These are phyloP conservation scores for Melinaea marsaeus DNA, from an alignment of 2,888 invertebrate species.

Conservation along the genomic window DNA sequence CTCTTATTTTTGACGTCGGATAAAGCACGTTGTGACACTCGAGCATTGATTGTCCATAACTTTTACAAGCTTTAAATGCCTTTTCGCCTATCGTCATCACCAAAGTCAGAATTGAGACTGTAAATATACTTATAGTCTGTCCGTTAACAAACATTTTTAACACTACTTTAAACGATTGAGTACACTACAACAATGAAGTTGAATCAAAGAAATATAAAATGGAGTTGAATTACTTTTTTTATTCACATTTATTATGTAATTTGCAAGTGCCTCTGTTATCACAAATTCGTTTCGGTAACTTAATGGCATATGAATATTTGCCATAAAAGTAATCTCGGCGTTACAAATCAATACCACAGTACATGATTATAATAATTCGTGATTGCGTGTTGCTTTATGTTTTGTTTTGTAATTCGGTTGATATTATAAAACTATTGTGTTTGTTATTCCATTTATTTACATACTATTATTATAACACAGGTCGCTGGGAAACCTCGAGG, in stretches of 20 bases:
- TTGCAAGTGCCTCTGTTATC: slow-evolving; percentile 41
- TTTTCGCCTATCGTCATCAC: slow-evolving; percentile 51
- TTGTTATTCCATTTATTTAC: slow-evolving; percentile 5
- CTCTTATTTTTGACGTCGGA: slow-evolving; percentile 52
- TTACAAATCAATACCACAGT: slow-evolving; percentile 38
- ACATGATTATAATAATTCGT: slow-evolving; percentile 21
- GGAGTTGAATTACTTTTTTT: slow-evolving; percentile 18
- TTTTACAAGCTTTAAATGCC: slow-evolving; percentile 59
- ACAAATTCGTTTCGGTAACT: slow-evolving; percentile 46
- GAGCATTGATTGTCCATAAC: slow-evolving; percentile 58
- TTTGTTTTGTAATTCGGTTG: slow-evolving; percentile 10
- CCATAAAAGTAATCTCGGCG: slow-evolving; percentile 44
- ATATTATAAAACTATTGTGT: slow-evolving; percentile 3
- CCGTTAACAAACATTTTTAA: slow-evolving; percentile 30
- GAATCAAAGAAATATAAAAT: slow-evolving; percentile 15
- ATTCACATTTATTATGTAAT: slow-evolving; percentile 21
- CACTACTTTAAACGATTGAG: neutral
- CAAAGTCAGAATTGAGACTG: slow-evolving; percentile 24
- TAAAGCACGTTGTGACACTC: slow-evolving; percentile 67
- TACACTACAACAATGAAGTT: neutral
- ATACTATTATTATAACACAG: slow-evolving; percentile 6
- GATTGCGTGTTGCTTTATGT: slow-evolving; percentile 20
- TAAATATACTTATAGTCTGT: slow-evolving; percentile 15
- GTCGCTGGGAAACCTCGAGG: neutral
- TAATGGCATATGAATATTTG: slow-evolving; percentile 39